phyloP scores from a whole-genome alignment of 37 sponge, comb jelly and placozoan genomes.

The Halisarca cf. caerulea region DNA sequence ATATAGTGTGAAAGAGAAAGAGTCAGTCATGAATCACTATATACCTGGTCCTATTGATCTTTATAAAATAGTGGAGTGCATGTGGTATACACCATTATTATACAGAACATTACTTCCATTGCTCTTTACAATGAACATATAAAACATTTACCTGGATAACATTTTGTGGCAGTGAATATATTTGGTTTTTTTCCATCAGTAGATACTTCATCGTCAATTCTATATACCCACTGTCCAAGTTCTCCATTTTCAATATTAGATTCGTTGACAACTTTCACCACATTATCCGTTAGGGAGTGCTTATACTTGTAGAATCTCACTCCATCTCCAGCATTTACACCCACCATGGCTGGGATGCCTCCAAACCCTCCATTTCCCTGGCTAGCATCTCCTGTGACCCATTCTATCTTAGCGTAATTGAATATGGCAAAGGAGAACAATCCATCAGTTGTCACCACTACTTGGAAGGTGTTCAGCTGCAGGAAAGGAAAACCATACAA shows the following conservation, averaged over 20 bases:
- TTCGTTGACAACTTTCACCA: neutral
- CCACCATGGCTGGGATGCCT: conserved; percentile 30
- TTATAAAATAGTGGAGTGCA: too few species aligned
- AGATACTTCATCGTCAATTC: neutral
- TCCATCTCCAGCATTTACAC: conserved; percentile 25
- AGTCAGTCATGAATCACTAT: too few species aligned
- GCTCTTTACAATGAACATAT: too few species aligned
- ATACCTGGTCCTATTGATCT: too few species aligned
- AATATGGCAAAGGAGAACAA: conserved; percentile 25
- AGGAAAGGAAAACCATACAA: too few species aligned
- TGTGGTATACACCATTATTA: too few species aligned
- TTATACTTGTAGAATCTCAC: neutral
- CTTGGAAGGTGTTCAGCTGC: conserved; percentile 27
- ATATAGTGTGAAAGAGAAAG: too few species aligned
- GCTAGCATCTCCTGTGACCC: conserved; percentile 27
- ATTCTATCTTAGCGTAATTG: conserved; percentile 11
- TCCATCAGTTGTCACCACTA: conserved; percentile 12
- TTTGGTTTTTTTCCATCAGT: too few species aligned
- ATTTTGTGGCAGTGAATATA: too few species aligned
- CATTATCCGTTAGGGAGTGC: neutral
- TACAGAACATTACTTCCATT: too few species aligned
- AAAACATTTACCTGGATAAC: too few species aligned
- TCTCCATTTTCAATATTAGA: neutral
- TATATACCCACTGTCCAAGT: neutral
- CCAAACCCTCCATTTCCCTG: conserved; percentile 1